Percentiles rank a stretch among this genome's conserved stretches.
Evolutionary conservation across 2,797 vertebrate species (phyloP).

Genomic region (Microcaecilia unicolor): DNA sequence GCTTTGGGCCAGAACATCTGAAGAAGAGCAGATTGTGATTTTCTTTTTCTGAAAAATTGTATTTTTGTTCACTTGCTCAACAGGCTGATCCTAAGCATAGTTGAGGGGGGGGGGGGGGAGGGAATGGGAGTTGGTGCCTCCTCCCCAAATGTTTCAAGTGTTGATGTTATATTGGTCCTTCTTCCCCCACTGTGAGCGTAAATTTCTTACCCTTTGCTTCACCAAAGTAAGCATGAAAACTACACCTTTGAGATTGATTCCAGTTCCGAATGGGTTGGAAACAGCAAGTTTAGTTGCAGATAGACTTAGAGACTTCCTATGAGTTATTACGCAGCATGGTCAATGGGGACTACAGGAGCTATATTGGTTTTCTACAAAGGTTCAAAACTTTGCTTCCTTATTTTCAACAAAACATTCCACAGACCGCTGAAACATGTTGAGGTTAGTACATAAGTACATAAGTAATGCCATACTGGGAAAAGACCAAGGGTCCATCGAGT

Average conservation of each 20-base stretch:
- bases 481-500: too few species aligned
- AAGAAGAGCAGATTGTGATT: background rate
- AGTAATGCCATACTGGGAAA: too few species aligned
- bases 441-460: too few species aligned
- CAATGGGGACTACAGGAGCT: background rate
- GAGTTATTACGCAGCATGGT: background rate
- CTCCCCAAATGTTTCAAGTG: too few species aligned
- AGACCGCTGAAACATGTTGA: too few species aligned
- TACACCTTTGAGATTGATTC: background rate
- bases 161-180: too few species aligned
- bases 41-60: background rate
- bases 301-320: background rate
- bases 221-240: too few species aligned
- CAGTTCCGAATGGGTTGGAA: background rate
- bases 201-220: too few species aligned
- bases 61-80: background rate
- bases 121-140: too few species aligned
- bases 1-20: background rate
- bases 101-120: too few species aligned
- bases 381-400: background rate
- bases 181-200: too few species aligned
- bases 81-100: too few species aligned
- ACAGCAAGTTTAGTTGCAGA: background rate
- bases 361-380: background rate
- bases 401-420: background rate